A percentile compares a stretch with the other conserved stretches of the same genome.
These are phyloP conservation scores for Drosophila carrolli DNA, from an alignment of 1,140 invertebrate genomes.

Conservation along the genomic window DNA sequence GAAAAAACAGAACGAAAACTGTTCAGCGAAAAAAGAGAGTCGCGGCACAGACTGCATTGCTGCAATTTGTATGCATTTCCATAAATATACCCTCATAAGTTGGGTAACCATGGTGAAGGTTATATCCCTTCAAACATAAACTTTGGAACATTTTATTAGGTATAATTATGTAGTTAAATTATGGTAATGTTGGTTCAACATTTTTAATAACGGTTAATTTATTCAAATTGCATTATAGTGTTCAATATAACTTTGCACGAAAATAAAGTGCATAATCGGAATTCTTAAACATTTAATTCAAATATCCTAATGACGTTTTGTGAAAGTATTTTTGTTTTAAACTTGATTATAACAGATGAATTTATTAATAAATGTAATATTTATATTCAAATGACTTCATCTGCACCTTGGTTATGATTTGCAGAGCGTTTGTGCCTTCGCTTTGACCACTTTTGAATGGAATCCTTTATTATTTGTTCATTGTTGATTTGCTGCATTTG, in stretches of 20 bases:
- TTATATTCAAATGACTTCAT: neutral
- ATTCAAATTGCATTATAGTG: no score
- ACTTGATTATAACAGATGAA: no score
- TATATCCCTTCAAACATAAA: no score
- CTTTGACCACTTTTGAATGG: neutral
- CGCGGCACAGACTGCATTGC: slow-evolving; percentile 51
- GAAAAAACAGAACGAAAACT: slow-evolving; percentile 14
- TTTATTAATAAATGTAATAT: neutral
- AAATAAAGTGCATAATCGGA: no score
- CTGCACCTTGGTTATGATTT: neutral
- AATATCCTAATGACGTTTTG: no score
- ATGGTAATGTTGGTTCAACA: no score
- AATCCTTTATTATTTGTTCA: slow-evolving; percentile 53
- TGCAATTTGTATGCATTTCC: slow-evolving; percentile 67
- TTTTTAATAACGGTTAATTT: no score
- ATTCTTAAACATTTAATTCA: no score
- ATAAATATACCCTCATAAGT: slow-evolving; percentile 23
- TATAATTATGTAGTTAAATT: no score
- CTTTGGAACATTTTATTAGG: neutral
- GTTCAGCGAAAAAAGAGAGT: slow-evolving; percentile 1
- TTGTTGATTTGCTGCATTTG: slow-evolving; percentile 70
- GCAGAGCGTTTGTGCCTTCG: slow-evolving; percentile 8
- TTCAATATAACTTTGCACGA: no score
- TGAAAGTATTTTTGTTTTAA: no score
- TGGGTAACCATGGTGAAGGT: neutral